Base-by-base conservation (phyloP, 2,888 invertebrate genomes). In the Axea sp. region DNA sequence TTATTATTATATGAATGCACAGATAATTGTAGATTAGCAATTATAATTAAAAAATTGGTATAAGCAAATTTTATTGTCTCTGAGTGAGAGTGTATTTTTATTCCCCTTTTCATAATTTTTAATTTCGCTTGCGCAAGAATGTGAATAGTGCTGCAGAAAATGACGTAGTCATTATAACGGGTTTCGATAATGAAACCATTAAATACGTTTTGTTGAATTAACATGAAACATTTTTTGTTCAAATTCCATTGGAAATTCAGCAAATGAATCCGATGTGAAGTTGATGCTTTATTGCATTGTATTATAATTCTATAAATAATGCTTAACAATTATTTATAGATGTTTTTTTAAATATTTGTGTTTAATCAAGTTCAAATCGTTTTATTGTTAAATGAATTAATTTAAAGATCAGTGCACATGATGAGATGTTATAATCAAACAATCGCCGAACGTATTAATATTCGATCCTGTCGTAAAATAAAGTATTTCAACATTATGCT, bases 91-190 rank as follows among this genome's bases (percentile, higher is more conserved):
- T 19, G 8, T 15, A 8, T 15, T 28, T 6, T 6, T 28, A n/a
- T 7, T 45, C 28, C 55, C 19, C 24, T 57, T 28, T n/a, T 37
- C 6, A n/a, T 5, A 26, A 28, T 62, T 62, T 53, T 53, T 37
- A 39, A 41, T 62, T 49, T 51, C 17, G 22, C 24, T 49, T 39
- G 12, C 41, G 35, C 53, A 53, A 68, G 67, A 68, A 68, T 68
- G 51, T 28, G 45, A 45, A 53, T 53, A 68, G 22, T 49, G 24
- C 8, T 15, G 68, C 59, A 30, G 67, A 51, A 68, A 68, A 68
- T 68, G 41, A 60, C 30, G 59, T 14, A 68, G 59, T 68, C 51
- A 59, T 59, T 59, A 35, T 68, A 68, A 68, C 68, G 68, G 68
- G 49, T 53, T 68, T 24, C 15, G 11, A 37, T 51, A 45, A 60